These are phyloP conservation scores for Helleia helle DNA, from an alignment of 2,888 invertebrate genomes.

Conservation along the genomic window DNA sequence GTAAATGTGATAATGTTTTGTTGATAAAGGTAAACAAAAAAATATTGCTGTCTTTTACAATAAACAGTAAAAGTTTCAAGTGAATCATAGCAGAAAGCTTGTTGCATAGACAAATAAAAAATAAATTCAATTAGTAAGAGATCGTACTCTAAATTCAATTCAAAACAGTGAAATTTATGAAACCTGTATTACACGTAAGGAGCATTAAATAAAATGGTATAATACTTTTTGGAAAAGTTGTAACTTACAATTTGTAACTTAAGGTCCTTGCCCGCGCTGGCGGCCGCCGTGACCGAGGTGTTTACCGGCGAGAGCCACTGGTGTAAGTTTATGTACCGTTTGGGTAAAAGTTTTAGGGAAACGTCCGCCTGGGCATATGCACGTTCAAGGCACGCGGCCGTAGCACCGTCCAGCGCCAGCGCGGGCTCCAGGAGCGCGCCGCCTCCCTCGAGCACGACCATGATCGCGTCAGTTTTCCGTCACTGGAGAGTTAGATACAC, in stretches of 20 bases:
- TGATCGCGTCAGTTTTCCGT: conserved; percentile 25
- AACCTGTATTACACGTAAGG: conserved; percentile 1
- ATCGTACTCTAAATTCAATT: too few species aligned
- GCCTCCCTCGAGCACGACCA: conserved; percentile 70
- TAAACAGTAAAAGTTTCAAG: too few species aligned
- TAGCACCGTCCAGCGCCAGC: conserved; percentile 81
- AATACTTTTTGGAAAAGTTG: not conserved
- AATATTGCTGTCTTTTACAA: too few species aligned
- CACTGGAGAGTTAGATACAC: conserved; percentile 32
- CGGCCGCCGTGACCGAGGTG: conserved; percentile 58
- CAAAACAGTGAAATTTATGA: not conserved
- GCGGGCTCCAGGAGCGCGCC: conserved; percentile 71
- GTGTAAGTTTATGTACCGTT: conserved; percentile 92
- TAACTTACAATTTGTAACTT: conserved; percentile 82
- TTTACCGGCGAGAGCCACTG: conserved; percentile 91
- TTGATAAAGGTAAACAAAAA: too few species aligned
- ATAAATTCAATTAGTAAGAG: too few species aligned
- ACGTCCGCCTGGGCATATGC: conserved; percentile 87
- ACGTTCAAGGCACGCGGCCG: conserved; percentile 81
- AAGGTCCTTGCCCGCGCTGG: conserved; percentile 81
- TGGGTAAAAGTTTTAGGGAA: conserved; percentile 91
- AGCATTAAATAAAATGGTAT: not conserved
- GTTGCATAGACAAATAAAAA: too few species aligned
- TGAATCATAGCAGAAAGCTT: too few species aligned
- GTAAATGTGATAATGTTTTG: too few species aligned